Percentiles rank a stretch among this genome's conserved stretches.
These are phyloP conservation scores for Ochropleura leucogaster DNA, from an alignment of 2,888 invertebrate genomes.

Conservation along the genomic window DNA sequence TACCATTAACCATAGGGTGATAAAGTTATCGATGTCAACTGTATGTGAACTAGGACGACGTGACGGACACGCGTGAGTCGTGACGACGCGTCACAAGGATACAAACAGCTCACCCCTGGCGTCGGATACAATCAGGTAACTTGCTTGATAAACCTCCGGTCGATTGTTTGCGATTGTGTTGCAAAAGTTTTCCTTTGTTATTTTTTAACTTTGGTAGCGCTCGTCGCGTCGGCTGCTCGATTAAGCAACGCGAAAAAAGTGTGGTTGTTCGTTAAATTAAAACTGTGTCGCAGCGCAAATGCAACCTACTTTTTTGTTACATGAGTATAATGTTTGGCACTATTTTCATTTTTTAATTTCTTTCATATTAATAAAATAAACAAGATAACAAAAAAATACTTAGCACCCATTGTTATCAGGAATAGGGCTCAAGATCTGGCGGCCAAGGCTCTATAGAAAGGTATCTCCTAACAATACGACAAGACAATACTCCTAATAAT, in stretches of 20 bases:
- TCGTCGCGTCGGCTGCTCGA: not conserved
- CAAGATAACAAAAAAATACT: too few relatives aligned
- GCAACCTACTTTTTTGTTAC: not conserved
- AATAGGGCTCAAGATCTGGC: too few relatives aligned
- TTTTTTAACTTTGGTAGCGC: not conserved
- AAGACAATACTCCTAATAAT: too few relatives aligned
- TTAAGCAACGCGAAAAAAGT: too few relatives aligned
- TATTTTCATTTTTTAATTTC: not conserved
- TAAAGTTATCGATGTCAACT: not conserved
- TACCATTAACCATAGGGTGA: not conserved
- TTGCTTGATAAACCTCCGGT: slow-evolving; percentile 2
- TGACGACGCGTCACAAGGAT: not conserved
- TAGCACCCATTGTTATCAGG: too few relatives aligned
- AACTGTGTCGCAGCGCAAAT: not conserved
- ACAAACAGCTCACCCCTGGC: not conserved
- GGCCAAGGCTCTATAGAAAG: too few relatives aligned
- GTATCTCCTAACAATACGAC: too few relatives aligned
- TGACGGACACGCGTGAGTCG: not conserved
- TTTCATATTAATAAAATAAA: too few relatives aligned
- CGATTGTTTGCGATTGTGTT: slow-evolving; percentile 5
- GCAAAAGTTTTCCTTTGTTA: not conserved
- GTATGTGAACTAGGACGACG: not conserved
- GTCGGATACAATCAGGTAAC: slow-evolving; percentile 17
- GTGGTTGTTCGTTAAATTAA: not conserved
- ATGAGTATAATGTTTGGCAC: not conserved